Evolutionary conservation across 2,888 invertebrate species (phyloP).

Genomic region (Acleris cristana): DNA sequence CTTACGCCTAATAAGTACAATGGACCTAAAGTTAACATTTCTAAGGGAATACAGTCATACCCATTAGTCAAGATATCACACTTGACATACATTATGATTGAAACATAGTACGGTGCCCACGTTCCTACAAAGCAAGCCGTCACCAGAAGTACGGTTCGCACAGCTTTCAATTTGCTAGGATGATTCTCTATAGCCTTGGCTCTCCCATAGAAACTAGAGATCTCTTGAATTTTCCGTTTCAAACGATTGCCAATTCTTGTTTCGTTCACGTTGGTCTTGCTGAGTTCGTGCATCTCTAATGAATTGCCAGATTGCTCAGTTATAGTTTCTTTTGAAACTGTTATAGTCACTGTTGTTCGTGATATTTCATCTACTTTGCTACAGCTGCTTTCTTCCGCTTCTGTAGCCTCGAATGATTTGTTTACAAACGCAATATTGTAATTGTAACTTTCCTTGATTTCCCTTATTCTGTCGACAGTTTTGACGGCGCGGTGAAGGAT

Average conservation of each 20-base stretch:
- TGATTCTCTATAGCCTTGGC: constrained; percentile 46
- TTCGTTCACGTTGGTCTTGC: constrained; percentile 42
- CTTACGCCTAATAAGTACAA: constrained; percentile 81
- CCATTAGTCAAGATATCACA: constrained; percentile 69
- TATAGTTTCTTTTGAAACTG: constrained; percentile 49
- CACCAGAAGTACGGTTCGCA: constrained; percentile 84
- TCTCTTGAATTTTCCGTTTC: constrained; percentile 45
- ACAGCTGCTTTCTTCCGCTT: constrained; percentile 44
- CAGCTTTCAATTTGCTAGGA: constrained; percentile 82
- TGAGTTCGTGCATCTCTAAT: constrained; percentile 44
- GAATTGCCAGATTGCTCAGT: constrained; percentile 39
- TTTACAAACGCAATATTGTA: constrained; percentile 51
- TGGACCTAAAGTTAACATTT: constrained; percentile 81
- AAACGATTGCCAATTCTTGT: constrained; percentile 39
- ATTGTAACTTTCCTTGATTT: constrained; percentile 56
- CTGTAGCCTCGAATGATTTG: constrained; percentile 53
- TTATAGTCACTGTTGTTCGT: constrained; percentile 50
- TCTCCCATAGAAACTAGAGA: constrained; percentile 45
- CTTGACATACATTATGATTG: constrained; percentile 77
- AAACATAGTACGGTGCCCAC: constrained; percentile 84
- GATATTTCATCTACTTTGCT: constrained; percentile 44
- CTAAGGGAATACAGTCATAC: constrained; percentile 72
- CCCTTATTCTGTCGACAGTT: constrained; percentile 76
- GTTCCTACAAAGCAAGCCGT: constrained; percentile 82
- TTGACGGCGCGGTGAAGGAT: constrained; percentile 81